Percentiles rank a stretch among this genome's conserved stretches.
These are phyloP conservation scores for Magallana gigas DNA, from an alignment of 1,140 invertebrate genomes.

Conservation along the genomic window DNA sequence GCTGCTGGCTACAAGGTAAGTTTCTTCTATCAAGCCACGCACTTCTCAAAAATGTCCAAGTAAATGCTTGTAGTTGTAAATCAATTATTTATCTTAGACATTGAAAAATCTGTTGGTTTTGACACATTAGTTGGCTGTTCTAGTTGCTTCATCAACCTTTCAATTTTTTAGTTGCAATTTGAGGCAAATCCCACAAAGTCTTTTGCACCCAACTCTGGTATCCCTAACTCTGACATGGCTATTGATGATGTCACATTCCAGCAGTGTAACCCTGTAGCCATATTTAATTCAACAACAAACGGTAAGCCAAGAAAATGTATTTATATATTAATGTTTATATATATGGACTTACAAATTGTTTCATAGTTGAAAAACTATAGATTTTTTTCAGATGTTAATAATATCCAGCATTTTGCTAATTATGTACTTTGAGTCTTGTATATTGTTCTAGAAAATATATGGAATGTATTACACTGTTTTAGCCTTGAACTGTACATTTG, in stretches of 20 bases:
- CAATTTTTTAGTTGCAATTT: conserved; percentile 65
- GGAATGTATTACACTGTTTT: background rate
- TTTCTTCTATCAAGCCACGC: too few species aligned
- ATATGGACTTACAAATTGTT: too few species aligned
- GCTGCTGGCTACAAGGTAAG: conserved; percentile 70
- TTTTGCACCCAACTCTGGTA: conserved; percentile 47
- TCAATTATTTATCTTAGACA: too few species aligned
- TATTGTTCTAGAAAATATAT: too few species aligned
- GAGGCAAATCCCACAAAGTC: conserved; percentile 62
- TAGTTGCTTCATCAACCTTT: background rate
- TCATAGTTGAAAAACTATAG: too few species aligned
- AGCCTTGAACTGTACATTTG: conserved; percentile 75
- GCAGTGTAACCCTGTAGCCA: conserved; percentile 64
- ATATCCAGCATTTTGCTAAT: too few species aligned
- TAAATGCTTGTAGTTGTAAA: too few species aligned
- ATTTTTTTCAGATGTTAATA: too few species aligned
- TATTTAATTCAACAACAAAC: conserved; percentile 51
- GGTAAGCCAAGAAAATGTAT: background rate
- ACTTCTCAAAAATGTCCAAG: background rate
- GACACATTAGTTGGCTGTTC: too few species aligned
- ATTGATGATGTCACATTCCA: conserved; percentile 74
- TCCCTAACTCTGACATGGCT: conserved; percentile 67
- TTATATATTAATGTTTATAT: too few species aligned
- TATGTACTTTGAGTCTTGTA: too few species aligned
- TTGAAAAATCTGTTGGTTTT: too few species aligned